phyloP scores from a whole-genome alignment of 2,888 invertebrate species.

The Sylvicola cinctus region DNA sequence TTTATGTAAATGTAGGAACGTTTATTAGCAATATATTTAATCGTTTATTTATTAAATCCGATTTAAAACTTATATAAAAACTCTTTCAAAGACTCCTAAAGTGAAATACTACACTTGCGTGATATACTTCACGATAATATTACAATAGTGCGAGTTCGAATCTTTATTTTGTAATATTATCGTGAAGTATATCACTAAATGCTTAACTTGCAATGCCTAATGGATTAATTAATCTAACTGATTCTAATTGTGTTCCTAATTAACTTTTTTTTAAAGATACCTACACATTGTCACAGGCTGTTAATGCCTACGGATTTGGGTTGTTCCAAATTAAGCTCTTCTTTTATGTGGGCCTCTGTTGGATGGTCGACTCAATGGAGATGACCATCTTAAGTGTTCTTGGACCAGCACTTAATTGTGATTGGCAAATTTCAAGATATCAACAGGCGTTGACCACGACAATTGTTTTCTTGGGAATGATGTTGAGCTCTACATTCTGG shows the following conservation, averaged over 20 bases:
- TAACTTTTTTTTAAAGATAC: conserved; percentile 39
- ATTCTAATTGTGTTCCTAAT: neutral
- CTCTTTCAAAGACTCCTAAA: too few species aligned
- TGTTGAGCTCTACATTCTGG: conserved; percentile 92
- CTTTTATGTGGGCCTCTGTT: conserved; percentile 64
- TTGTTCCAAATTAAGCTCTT: conserved; percentile 79
- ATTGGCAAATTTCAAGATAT: conserved; percentile 74
- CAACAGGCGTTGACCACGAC: conserved; percentile 87
- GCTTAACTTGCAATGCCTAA: too few species aligned
- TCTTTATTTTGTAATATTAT: too few species aligned
- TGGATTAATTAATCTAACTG: neutral
- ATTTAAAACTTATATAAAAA: too few species aligned
- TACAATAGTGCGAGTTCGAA: too few species aligned
- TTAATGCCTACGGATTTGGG: conserved; percentile 70
- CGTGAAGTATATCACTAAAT: too few species aligned
- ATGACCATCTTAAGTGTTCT: conserved; percentile 91
- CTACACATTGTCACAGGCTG: conserved; percentile 70
- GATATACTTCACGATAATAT: too few species aligned
- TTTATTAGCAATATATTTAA: too few species aligned
- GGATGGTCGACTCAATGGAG: conserved; percentile 98
- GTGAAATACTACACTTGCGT: too few species aligned
- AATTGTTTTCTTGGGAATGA: conserved; percentile 90
- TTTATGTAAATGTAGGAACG: too few species aligned
- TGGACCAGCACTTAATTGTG: conserved; percentile 83
- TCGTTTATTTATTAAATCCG: too few species aligned